Conservation (phyloP, 2,888 invertebrate genomes). For the Apamea crenata region DNA sequence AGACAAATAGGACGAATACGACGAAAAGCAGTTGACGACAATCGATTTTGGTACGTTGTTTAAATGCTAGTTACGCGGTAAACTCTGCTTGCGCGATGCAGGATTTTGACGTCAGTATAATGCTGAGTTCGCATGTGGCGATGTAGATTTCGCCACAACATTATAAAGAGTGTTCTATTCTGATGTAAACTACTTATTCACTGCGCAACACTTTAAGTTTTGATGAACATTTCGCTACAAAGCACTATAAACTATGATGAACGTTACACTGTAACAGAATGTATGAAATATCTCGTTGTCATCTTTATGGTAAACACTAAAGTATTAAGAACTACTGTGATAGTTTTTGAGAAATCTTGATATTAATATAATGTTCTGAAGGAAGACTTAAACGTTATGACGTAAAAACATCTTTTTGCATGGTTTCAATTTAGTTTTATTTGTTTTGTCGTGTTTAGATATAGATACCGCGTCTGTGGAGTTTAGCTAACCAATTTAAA, state of each 20-base stretch:
- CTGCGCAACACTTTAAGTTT: neutral
- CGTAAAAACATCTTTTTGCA: neutral
- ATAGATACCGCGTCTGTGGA: too few species aligned
- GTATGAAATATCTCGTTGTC: neutral
- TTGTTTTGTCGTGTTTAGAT: too few species aligned
- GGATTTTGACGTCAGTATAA: too few species aligned
- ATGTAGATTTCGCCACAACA: too few species aligned
- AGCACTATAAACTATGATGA: neutral
- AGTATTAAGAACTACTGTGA: neutral
- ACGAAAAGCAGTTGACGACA: too few species aligned
- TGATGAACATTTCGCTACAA: neutral
- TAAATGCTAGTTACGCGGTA: too few species aligned
- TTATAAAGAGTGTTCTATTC: neutral
- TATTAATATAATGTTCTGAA: neutral
- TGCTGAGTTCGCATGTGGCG: too few species aligned
- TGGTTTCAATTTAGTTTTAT: neutral
- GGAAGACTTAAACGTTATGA: neutral
- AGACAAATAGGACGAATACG: too few species aligned
- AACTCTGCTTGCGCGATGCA: too few species aligned
- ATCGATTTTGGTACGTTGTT: too few species aligned
- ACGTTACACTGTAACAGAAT: neutral
- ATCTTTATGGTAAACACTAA: constrained; percentile 2
- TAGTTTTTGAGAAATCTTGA: constrained; percentile 5
- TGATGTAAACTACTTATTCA: neutral
- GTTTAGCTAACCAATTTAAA: too few species aligned